Conservation (phyloP, 2,888 invertebrate species). For the Drosophila peninsularis region DNA sequence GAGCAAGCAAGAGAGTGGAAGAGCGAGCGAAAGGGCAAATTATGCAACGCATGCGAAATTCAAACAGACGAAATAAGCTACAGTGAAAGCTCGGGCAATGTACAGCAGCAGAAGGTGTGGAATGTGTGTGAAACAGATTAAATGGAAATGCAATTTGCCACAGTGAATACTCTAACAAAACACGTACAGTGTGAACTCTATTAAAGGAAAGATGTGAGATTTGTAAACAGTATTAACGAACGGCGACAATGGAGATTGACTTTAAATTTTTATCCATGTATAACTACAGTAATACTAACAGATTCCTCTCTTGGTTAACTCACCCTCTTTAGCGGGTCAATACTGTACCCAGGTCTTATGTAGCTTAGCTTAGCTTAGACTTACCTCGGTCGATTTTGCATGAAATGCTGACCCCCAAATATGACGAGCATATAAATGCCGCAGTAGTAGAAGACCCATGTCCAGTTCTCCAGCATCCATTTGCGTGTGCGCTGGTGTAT, state of each 20-base stretch:
- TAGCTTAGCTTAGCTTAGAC: constrained; percentile 55
- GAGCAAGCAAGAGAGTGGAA: constrained; percentile 1
- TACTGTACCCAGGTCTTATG: neutral
- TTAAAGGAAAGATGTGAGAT: neutral
- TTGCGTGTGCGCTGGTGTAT: constrained; percentile 93
- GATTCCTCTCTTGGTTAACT: no score
- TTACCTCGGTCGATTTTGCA: constrained; percentile 94
- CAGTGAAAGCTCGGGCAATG: neutral
- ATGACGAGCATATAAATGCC: constrained; percentile 97
- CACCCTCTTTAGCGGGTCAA: neutral
- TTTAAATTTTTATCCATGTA: no score
- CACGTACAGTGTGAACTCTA: neutral
- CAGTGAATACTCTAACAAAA: neutral
- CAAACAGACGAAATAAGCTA: constrained; percentile 10
- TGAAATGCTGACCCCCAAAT: constrained; percentile 96
- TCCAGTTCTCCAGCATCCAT: constrained; percentile 99
- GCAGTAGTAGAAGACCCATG: constrained; percentile 93
- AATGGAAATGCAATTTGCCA: neutral
- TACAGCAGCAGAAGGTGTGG: neutral
- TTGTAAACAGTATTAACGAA: no score
- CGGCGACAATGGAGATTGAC: no score
- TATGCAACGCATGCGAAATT: constrained; percentile 49
- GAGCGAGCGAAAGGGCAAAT: constrained; percentile 22
- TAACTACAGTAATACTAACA: neutral
- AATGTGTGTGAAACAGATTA: neutral